These are phyloP conservation scores for Gnathochromis pfefferi DNA, from an alignment of 2,113 vertebrate genomes.

Conservation along the genomic window DNA sequence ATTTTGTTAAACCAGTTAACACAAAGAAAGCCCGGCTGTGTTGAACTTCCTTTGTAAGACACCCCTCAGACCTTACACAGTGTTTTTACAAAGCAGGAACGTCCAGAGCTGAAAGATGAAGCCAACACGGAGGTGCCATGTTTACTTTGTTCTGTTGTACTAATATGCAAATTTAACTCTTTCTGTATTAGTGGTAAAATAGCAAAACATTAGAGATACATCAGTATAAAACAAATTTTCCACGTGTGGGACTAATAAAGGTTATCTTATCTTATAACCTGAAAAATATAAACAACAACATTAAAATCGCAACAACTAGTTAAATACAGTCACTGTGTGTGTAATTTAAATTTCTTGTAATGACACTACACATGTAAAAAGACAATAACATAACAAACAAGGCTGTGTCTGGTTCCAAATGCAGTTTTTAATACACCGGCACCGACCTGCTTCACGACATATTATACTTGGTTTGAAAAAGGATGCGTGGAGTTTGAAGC, in stretches of 20 bases:
- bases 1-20: not conserved
- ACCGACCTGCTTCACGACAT: not conserved
- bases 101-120: not conserved
- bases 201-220: not conserved
- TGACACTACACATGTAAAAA: not conserved
- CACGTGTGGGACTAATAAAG: not conserved
- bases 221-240: not conserved
- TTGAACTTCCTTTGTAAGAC: not conserved
- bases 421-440: not conserved
- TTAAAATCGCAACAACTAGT: not conserved
- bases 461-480: not conserved
- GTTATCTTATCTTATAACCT: not conserved
- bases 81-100: not conserved
- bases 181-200: not conserved
- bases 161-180: not conserved
- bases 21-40: not conserved
- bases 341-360: not conserved
- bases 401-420: not conserved
- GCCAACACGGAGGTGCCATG: not conserved
- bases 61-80: not conserved
- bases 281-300: not conserved
- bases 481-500: not conserved
- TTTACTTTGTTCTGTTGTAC: not conserved
- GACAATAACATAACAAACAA: not conserved
- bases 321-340: not conserved